Evolutionary conservation across 2,888 invertebrate genomes (phyloP).

Genomic region (Craniophora ligustri): DNA sequence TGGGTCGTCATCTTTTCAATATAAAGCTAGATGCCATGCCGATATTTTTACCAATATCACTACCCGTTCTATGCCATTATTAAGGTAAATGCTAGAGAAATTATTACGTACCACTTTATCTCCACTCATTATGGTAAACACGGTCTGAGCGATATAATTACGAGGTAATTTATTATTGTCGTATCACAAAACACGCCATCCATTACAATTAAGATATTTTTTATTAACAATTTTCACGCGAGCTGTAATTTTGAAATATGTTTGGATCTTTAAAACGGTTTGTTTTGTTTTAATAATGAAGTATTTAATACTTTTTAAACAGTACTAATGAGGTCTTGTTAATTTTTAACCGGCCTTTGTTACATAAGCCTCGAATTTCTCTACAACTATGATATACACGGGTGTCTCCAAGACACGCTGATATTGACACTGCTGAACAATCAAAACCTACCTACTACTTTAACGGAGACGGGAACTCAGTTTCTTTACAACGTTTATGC

Average conservation of each 20-base stretch:
- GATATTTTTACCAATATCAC: conserved; percentile 20
- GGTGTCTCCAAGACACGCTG: no score
- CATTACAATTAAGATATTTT: conserved; percentile 83
- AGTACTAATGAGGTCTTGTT: no score
- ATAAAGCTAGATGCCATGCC: conserved; percentile 10
- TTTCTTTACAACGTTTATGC: no score
- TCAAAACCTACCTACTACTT: no score
- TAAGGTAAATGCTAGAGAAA: conserved; percentile 53
- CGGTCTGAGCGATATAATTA: conserved; percentile 79
- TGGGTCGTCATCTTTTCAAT: no score
- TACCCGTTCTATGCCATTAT: conserved; percentile 34
- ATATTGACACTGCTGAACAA: no score
- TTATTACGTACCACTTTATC: conserved; percentile 70
- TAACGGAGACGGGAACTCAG: no score
- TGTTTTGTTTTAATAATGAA: conserved; percentile 34
- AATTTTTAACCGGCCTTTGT: no score
- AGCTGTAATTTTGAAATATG: conserved; percentile 60
- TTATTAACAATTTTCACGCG: conserved; percentile 82
- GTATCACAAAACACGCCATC: conserved; percentile 83
- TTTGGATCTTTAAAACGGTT: conserved; percentile 40
- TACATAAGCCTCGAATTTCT: no score
- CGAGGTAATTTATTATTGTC: conserved; percentile 76
- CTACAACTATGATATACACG: no score
- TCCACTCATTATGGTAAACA: conserved; percentile 84
- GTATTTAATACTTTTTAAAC: no score